These are phyloP conservation scores for Cotesia typhae DNA, from an alignment of 1,140 invertebrate genomes.

Conservation along the genomic window DNA sequence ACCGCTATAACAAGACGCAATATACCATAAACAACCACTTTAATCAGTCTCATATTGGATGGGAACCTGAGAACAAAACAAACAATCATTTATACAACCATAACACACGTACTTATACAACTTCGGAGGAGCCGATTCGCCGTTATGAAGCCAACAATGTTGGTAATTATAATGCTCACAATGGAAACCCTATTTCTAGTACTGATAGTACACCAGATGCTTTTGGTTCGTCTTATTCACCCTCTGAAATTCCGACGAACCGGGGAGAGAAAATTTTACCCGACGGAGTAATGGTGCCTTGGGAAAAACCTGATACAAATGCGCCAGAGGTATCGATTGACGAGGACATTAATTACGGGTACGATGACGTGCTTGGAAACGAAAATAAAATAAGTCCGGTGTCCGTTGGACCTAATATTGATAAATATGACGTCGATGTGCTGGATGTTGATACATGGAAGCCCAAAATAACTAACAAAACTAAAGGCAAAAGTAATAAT, in stretches of 20 bases:
- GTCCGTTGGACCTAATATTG: constrained; percentile 33
- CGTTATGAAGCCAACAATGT: background rate
- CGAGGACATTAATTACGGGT: constrained; percentile 32
- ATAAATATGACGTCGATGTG: constrained; percentile 46
- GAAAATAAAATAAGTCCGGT: constrained; percentile 3
- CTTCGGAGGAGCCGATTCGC: constrained; percentile 1
- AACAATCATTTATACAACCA: background rate
- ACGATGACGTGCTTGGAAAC: constrained; percentile 4
- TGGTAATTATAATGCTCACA: constrained; percentile 2
- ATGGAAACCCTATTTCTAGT: background rate
- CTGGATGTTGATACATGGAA: constrained; percentile 52
- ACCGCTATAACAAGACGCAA: constrained; percentile 23
- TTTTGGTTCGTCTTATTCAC: background rate
- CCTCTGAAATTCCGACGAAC: background rate
- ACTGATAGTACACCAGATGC: background rate
- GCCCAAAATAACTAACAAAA: constrained; percentile 51
- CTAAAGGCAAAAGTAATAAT: constrained; percentile 48
- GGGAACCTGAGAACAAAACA: constrained; percentile 5
- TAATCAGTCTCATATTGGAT: constrained; percentile 25
- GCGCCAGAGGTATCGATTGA: constrained; percentile 46
- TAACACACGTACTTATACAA: background rate
- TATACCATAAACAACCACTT: constrained; percentile 15
- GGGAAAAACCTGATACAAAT: constrained; percentile 29
- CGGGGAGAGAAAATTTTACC: constrained; percentile 4
- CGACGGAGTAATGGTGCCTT: background rate